A percentile compares a stretch with the other conserved stretches of the same genome.
phyloP scores from a whole-genome alignment of 2,888 invertebrate species.

The Polydesmus complanatus region DNA sequence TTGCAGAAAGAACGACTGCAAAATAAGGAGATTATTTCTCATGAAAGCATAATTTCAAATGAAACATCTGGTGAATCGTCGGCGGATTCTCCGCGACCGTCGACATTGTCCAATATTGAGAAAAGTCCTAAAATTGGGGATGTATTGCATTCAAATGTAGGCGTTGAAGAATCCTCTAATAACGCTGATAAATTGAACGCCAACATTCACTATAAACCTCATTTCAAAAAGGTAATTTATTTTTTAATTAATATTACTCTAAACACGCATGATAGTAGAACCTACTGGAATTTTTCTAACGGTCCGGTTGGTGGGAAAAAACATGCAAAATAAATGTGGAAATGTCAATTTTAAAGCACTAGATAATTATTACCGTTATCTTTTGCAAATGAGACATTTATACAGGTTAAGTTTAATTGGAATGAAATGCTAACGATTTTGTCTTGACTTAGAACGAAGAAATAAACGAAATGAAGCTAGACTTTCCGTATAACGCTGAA shows the following conservation, averaged over 20 bases:
- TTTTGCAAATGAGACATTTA: too few relatives aligned
- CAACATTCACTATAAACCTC: conserved; percentile 18
- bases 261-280: neutral
- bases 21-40: conserved; percentile 4
- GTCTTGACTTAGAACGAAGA: conserved; percentile 48
- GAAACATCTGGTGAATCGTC: neutral
- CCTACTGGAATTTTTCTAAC: neutral
- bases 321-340: neutral
- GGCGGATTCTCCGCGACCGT: neutral
- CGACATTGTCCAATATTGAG: neutral
- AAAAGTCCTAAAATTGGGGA: neutral
- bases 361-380: too few relatives aligned
- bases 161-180: neutral
- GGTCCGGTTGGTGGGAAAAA: neutral
- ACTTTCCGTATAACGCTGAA: conserved; percentile 74
- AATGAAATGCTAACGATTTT: too few relatives aligned
- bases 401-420: too few relatives aligned
- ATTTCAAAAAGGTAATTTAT: conserved; percentile 19
- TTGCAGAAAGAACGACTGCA: neutral
- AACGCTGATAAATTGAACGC: neutral
- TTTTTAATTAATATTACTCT: neutral
- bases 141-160: neutral
- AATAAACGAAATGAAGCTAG: conserved; percentile 73
- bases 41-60: conserved; percentile 7
- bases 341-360: too few relatives aligned